Evolutionary conservation across 2,797 vertebrate species (phyloP).

Genomic region (Falco concolor): DNA sequence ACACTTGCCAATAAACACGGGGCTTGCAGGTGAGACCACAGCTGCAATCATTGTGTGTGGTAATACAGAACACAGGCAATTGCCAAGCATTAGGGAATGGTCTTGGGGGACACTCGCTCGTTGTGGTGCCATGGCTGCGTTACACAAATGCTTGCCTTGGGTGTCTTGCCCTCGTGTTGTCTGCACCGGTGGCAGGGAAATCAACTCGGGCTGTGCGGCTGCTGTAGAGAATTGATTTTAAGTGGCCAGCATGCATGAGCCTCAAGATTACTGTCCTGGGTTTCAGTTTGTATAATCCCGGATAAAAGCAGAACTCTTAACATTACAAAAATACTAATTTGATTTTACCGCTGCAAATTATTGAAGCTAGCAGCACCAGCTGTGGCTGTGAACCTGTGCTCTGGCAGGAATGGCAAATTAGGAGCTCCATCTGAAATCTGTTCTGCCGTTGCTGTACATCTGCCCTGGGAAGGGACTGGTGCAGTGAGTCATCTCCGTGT

Average conservation of each 20-base stretch:
- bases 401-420: neutral
- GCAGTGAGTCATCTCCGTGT: accelerated
- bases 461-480: neutral
- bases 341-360: neutral
- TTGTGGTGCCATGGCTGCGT: neutral
- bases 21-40: neutral
- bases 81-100: no score
- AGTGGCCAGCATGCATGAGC: neutral
- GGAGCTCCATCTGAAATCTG: neutral
- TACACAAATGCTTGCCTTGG: neutral
- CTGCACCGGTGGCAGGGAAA: neutral
- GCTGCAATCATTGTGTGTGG: accelerated
- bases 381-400: neutral
- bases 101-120: neutral
- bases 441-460: neutral
- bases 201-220: neutral
- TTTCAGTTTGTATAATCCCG: neutral
- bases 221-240: neutral
- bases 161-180: accelerated
- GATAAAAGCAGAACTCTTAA: neutral
- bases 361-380: neutral
- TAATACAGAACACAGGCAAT: accelerated
- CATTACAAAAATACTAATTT: neutral
- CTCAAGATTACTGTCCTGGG: neutral
- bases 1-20: no score